Evolutionary conservation across 2,797 vertebrate genomes (phyloP).

Genomic region (Syngnathus acus): DNA sequence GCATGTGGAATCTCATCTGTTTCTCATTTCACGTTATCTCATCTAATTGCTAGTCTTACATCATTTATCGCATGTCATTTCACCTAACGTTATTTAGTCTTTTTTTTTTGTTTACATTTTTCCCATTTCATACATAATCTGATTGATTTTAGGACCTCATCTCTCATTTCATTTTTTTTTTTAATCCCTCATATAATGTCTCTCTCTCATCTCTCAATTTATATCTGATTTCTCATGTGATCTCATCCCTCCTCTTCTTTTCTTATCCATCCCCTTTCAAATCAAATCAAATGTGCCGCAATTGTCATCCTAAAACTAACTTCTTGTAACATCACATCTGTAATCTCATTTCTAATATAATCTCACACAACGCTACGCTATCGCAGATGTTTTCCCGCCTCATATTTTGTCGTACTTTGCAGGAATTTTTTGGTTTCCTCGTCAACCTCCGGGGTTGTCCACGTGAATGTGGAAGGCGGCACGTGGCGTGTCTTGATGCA

Average conservation of each 20-base stretch:
- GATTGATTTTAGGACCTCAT: too few relatives aligned
- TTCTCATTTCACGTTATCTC: too few relatives aligned
- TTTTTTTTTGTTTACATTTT: too few relatives aligned
- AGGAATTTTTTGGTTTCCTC: slow-evolving; percentile 87
- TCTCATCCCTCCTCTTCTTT: background rate
- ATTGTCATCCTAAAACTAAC: too few relatives aligned
- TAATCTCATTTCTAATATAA: background rate
- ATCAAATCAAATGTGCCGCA: too few relatives aligned
- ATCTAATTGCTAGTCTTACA: background rate
- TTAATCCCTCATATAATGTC: background rate
- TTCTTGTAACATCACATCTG: background rate
- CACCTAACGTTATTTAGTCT: too few relatives aligned
- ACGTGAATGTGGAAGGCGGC: slow-evolving; percentile 62
- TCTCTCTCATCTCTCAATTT: background rate
- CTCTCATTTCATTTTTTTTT: background rate
- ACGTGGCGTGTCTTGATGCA: slow-evolving; percentile 63
- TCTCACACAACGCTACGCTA: background rate
- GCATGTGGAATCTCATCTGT: background rate
- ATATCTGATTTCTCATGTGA: background rate
- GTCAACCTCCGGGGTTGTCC: slow-evolving; percentile 68
- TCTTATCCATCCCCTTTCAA: background rate
- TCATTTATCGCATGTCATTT: background rate
- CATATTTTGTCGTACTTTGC: slow-evolving; percentile 12
- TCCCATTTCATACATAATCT: too few relatives aligned
- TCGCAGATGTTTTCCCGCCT: background rate